Evolutionary conservation across 2,113 vertebrate species (phyloP).

Genomic region (Neolamprologus ventralis): DNA sequence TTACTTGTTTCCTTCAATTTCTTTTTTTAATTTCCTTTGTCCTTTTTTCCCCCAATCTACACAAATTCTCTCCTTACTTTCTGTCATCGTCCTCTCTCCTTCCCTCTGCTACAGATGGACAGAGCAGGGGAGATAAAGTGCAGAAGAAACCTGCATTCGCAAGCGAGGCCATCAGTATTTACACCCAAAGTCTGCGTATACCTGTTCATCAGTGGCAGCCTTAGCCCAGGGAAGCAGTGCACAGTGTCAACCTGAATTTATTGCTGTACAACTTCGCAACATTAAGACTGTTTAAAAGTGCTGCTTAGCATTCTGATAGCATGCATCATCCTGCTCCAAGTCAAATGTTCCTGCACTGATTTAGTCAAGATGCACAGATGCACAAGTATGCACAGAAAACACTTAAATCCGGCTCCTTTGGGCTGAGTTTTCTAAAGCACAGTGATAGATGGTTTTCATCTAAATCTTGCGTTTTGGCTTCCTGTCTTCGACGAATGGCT

Average conservation of each 20-base stretch:
- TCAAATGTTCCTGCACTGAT: conserved; percentile 16
- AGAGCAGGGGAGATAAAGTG: conserved; percentile 17
- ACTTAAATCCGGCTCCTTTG: neutral
- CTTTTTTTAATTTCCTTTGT: neutral
- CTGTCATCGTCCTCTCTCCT: neutral
- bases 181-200: conserved; percentile 25
- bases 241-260: conserved; percentile 48
- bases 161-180: conserved; percentile 37
- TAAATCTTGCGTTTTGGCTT: neutral
- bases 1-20: neutral
- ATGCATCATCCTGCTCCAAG: conserved; percentile 15
- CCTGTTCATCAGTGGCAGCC: conserved; percentile 38
- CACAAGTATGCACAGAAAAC: neutral
- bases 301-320: conserved; percentile 53
- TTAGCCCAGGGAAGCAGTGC: neutral
- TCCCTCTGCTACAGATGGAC: neutral
- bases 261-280: conserved; percentile 21
- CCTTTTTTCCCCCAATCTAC: neutral
- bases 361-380: neutral
- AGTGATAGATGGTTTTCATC: conserved; percentile 28
- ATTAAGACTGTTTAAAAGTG: conserved; percentile 45
- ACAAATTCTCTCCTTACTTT: neutral
- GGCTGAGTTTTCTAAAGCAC: neutral
- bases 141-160: conserved; percentile 26
- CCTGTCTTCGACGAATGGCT: neutral